phyloP scores from a whole-genome alignment of 2,113 vertebrate species.

The Podilymbus podiceps region DNA sequence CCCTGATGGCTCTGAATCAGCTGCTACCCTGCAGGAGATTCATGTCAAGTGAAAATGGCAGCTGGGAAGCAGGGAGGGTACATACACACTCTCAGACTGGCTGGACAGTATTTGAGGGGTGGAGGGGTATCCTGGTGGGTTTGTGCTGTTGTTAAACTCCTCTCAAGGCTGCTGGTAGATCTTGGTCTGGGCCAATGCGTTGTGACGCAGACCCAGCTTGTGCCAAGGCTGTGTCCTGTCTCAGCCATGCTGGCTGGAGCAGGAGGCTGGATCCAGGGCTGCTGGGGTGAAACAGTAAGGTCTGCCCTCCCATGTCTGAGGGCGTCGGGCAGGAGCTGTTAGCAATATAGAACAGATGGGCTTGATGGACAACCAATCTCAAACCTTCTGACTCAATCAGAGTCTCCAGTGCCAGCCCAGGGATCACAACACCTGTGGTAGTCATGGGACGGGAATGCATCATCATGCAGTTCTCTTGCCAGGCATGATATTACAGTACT shows the following conservation, averaged over 20 bases:
- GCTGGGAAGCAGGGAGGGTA: background rate
- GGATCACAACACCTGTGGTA: background rate
- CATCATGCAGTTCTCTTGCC: background rate
- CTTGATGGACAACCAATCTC: background rate
- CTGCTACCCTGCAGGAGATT: accelerated
- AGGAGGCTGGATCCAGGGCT: background rate
- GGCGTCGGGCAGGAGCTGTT: accelerated
- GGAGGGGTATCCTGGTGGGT: background rate
- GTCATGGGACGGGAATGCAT: background rate
- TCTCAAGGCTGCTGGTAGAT: background rate
- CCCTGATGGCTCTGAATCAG: background rate
- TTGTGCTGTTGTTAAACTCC: background rate
- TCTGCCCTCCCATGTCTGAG: background rate
- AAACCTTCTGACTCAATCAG: background rate
- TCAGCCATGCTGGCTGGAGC: background rate
- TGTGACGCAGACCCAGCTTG: background rate
- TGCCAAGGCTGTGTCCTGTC: background rate
- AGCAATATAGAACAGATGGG: background rate
- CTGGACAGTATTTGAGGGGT: background rate
- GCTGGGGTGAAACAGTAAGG: background rate
- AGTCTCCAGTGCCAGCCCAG: background rate
- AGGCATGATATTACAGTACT: background rate
- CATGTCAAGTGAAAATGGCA: background rate
- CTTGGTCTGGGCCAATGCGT: background rate
- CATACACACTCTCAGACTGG: background rate